Conservation (phyloP, 1,140 invertebrate genomes). For the Babylonia areolata region DNA sequence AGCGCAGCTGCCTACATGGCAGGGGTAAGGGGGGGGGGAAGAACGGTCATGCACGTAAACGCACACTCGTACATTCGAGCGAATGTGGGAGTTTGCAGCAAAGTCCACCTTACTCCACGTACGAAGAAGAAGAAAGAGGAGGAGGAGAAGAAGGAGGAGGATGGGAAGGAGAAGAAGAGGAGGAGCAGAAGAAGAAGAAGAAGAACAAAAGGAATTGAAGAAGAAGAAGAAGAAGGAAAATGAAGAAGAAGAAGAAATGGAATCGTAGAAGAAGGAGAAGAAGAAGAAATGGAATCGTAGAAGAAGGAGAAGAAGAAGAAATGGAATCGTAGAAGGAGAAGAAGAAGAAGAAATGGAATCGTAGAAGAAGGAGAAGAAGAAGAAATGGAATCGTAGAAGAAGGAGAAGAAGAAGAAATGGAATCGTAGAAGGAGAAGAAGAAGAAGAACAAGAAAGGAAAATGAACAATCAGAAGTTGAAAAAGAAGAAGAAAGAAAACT, state of each 20-base stretch:
- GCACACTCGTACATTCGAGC: no score
- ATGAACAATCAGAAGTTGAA: not conserved
- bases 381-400: not conserved
- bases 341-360: not conserved
- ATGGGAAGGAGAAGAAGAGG: no score
- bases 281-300: not conserved
- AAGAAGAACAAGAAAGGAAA: not conserved
- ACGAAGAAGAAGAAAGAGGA: no score
- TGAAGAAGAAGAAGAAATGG: not conserved
- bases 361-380: not conserved
- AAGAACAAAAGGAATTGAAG: no score
- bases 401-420: not conserved
- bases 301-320: not conserved
- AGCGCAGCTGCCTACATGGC: no score
- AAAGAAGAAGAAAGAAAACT: no score
- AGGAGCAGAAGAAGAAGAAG: no score
- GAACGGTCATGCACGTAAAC: no score
- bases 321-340: not conserved
- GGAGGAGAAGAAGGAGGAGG: no score
- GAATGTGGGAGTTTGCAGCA: no score
- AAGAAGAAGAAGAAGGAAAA: not conserved
- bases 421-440: not conserved
- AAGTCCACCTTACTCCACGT: no score
- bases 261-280: not conserved
- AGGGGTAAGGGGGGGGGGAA: no score